A percentile compares a stretch with the other conserved stretches of the same genome.
Conservation (phyloP, 2,797 vertebrate species). For the Anguilla megastoma region DNA sequence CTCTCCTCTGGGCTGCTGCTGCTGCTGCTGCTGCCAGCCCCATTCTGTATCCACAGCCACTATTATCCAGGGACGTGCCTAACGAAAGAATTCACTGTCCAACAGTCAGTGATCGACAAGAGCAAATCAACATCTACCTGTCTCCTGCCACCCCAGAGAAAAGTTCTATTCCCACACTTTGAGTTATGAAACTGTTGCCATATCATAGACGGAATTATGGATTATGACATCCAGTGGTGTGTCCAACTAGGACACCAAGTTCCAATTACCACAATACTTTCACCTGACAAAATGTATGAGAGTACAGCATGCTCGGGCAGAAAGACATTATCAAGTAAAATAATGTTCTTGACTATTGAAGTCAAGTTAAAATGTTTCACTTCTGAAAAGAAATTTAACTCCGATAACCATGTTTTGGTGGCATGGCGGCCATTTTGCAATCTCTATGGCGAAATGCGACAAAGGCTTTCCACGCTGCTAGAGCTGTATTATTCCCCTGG, state of each 20-base stretch:
- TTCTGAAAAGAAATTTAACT: background rate
- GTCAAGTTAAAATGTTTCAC: background rate
- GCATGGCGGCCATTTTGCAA: background rate
- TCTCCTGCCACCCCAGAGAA: background rate
- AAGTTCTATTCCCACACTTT: background rate
- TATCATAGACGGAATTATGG: background rate
- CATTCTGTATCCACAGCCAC: background rate
- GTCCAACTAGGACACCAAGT: background rate
- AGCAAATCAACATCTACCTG: background rate
- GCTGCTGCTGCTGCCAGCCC: background rate
- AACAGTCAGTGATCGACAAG: background rate
- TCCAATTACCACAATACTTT: background rate
- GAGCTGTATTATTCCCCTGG: background rate
- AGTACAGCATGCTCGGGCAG: background rate
- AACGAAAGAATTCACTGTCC: background rate
- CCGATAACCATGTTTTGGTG: background rate
- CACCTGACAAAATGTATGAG: background rate
- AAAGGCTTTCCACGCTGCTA: background rate
- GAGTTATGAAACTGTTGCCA: background rate
- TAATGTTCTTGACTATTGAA: background rate
- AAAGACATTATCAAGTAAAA: background rate
- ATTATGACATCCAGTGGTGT: background rate
- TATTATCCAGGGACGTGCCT: background rate
- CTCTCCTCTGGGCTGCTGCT: constrained; percentile 8
- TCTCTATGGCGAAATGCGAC: background rate